A percentile compares a stretch with the other conserved stretches of the same genome.
These are phyloP conservation scores for Mola mola DNA, from an alignment of 2,113 vertebrate genomes.

Conservation along the genomic window DNA sequence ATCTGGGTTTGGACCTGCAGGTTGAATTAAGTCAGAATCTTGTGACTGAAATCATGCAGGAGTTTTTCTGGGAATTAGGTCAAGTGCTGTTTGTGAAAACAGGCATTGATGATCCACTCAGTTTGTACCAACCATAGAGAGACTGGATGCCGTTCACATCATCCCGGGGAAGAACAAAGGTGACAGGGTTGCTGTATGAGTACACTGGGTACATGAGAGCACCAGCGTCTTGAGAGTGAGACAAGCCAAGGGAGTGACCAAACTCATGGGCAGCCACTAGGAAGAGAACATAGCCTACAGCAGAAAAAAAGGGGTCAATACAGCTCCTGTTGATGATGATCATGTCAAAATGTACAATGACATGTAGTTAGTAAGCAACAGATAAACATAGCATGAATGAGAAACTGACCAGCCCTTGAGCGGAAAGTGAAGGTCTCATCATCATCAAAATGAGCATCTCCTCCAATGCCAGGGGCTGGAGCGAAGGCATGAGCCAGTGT, in stretches of 20 bases:
- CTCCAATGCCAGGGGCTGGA: constrained; percentile 70
- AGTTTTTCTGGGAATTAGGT: neutral
- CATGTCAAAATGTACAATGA: no score
- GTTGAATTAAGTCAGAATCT: constrained; percentile 46
- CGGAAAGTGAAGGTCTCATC: no score
- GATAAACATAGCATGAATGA: no score
- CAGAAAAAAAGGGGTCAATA: no score
- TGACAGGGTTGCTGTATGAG: constrained; percentile 65
- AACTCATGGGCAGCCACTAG: constrained; percentile 87
- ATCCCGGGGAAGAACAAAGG: constrained; percentile 81
- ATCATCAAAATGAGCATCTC: constrained; percentile 74
- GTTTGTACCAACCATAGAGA: constrained; percentile 80
- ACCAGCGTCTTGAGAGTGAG: constrained; percentile 76
- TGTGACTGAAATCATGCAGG: neutral
- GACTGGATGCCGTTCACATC: constrained; percentile 84
- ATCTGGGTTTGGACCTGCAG: constrained; percentile 66
- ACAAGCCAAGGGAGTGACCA: constrained; percentile 87
- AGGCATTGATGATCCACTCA: neutral
- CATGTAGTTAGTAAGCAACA: no score
- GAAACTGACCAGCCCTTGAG: no score
- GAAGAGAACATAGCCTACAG: constrained; percentile 83
- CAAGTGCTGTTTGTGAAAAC: no score
- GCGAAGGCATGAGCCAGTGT: constrained; percentile 69
- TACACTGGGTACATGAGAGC: constrained; percentile 87
- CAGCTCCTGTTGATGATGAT: no score